Evolutionary conservation across 2,888 invertebrate species (phyloP).

Genomic region (Blastobasis adustella): DNA sequence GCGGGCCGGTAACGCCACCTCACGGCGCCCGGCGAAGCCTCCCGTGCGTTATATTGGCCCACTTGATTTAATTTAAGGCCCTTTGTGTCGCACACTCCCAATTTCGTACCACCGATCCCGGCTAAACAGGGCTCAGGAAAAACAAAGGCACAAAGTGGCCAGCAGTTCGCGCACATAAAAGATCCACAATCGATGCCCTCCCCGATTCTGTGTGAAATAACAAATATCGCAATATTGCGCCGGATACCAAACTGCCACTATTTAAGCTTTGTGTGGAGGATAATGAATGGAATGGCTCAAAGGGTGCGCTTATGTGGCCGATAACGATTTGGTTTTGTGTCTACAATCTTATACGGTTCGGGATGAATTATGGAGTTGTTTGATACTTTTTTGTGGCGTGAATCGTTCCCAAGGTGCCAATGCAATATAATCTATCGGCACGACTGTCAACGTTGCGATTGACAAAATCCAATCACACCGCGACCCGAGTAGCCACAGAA

Average conservation of each 20-base stretch:
- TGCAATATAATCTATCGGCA: neutral
- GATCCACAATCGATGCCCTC: constrained; percentile 42
- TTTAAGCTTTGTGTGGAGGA: constrained; percentile 25
- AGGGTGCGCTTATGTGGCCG: constrained; percentile 18
- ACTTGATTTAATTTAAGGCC: constrained; percentile 64
- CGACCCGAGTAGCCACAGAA: constrained; percentile 11
- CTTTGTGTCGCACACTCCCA: constrained; percentile 60
- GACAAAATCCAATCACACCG: constrained; percentile 20
- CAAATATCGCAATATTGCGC: constrained; percentile 30
- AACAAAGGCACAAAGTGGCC: constrained; percentile 39
- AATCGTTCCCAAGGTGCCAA: neutral
- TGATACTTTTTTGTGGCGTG: neutral
- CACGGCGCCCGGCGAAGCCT: constrained; percentile 34
- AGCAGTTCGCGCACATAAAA: constrained; percentile 33
- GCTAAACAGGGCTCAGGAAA: constrained; percentile 42
- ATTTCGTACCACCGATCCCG: constrained; percentile 53
- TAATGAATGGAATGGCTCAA: constrained; percentile 22
- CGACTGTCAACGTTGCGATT: constrained; percentile 15
- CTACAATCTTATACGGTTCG: too few species aligned
- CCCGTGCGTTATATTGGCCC: constrained; percentile 50
- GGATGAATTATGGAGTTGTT: neutral
- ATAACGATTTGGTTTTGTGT: constrained; percentile 16
- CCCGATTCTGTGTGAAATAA: constrained; percentile 36
- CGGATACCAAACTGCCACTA: constrained; percentile 14
- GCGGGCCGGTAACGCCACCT: constrained; percentile 17